Base-by-base conservation (phyloP, 2,888 invertebrate genomes). In the Hipparchia semele region DNA sequence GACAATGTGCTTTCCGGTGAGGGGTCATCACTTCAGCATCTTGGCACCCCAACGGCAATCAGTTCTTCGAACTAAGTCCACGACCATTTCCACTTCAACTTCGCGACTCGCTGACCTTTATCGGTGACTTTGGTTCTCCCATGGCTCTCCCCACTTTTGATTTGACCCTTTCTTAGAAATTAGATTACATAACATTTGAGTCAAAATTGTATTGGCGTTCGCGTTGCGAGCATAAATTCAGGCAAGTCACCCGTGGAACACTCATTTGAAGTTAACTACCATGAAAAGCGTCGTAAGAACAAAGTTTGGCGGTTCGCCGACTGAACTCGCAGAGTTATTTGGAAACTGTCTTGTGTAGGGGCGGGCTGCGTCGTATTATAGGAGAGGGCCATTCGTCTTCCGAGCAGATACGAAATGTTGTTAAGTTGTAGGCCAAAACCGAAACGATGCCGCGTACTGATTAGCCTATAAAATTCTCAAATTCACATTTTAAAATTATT, bases 201-300 rank as follows among this genome's bases (percentile, higher is more conserved):
- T 65, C 33, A 6, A 79, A 81, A 81, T 75, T 78, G 76, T 79
- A 78, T 77, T 76, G 75, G 71, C 75, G 69, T 77, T 79, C 75
- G 73, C 78, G 74, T 77, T 73, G 73, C 70, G 75, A 75, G 76
- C 77, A 80, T 82, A 84, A 84, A 85, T 85, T 84, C 82, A 79
- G 82, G 80, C 81, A 86, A 89, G 85, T 86, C 85, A 84, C 82
- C 85, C 86, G 85, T 86, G 84, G 86, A 87, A 86, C 82, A 87
- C 84, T 83, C 82, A 83, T 84, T 86, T 81, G 81, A 81, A 82
- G 82, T 81, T 83, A 86, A 85, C 86, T 85, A 81, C 85, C 82
- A 83, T 82, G 82, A 86, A 87, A 86, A 85, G 82, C 81, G 83
- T 82, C 81, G 84, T 83, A 79, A 79, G 80, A 82, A 82, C 81